A percentile compares a stretch with the other conserved stretches of the same genome.
Conservation (phyloP, 2,888 invertebrate species). For the Operophtera brumata region DNA sequence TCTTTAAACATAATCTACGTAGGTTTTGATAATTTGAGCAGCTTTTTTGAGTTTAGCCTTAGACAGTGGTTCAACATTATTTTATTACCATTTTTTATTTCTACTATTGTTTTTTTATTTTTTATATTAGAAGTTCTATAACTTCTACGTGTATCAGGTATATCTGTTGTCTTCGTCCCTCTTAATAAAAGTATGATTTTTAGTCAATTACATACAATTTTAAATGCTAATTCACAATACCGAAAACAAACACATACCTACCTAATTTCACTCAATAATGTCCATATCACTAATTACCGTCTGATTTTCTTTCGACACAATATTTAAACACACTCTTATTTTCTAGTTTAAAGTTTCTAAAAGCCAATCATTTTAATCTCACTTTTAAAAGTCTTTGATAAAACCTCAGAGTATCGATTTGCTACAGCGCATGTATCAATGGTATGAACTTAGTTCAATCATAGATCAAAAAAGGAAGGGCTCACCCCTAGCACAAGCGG, state of each 20-base stretch:
- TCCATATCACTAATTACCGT: neutral
- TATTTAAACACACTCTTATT: slow-evolving; percentile 5
- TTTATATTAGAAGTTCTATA: no score
- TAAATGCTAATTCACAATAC: slow-evolving; percentile 2
- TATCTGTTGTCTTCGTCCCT: neutral
- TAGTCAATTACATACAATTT: slow-evolving; percentile 5
- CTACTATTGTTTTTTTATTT: neutral
- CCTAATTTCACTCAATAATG: slow-evolving; percentile 2
- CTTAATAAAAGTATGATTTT: neutral
- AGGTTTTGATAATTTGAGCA: neutral
- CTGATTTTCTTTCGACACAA: neutral
- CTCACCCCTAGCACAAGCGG: no score
- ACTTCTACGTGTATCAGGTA: no score
- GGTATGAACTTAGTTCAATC: neutral
- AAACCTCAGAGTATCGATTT: slow-evolving; percentile 6
- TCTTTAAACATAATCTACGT: no score
- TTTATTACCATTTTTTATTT: neutral
- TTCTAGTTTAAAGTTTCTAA: slow-evolving; percentile 14
- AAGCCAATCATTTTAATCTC: slow-evolving; percentile 20
- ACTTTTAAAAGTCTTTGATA: slow-evolving; percentile 25
- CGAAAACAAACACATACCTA: neutral
- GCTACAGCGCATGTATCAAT: neutral
- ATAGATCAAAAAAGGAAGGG: no score
- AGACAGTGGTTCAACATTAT: neutral
- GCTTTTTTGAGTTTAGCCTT: neutral